Evolutionary conservation across 2,113 vertebrate genomes (phyloP).

Genomic region (Syngnathus floridae): DNA sequence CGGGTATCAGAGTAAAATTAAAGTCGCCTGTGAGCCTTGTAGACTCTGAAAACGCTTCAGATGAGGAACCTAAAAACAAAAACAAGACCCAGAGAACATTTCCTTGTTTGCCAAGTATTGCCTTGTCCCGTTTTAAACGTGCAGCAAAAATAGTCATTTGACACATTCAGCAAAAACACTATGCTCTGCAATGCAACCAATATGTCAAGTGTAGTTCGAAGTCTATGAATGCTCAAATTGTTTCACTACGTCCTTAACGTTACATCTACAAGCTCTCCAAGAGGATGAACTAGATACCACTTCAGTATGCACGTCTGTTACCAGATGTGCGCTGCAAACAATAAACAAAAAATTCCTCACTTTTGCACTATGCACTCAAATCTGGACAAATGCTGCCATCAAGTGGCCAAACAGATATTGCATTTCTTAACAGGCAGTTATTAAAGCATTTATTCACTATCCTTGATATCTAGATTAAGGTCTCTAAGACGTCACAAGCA

Average conservation of each 20-base stretch:
- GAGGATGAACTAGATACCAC: background rate
- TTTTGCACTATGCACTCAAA: background rate
- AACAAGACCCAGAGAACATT: conserved; percentile 1
- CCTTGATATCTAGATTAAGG: background rate
- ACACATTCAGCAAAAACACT: background rate
- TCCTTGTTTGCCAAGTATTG: conserved; percentile 2
- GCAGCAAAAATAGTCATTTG: background rate
- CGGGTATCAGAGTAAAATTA: background rate
- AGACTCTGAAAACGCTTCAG: background rate
- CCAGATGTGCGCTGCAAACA: background rate
- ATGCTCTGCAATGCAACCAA: too few relatives aligned
- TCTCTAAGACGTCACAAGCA: background rate
- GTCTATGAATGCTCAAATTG: background rate
- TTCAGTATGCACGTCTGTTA: background rate
- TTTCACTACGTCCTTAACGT: background rate
- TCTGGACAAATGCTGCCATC: conserved; percentile 22
- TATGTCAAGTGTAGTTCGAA: background rate
- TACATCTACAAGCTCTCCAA: background rate
- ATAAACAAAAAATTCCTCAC: too few relatives aligned
- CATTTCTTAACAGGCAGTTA: background rate
- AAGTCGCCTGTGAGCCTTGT: background rate
- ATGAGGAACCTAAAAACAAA: conserved; percentile 11
- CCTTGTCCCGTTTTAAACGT: background rate
- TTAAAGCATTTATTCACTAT: background rate
- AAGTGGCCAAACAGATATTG: conserved; percentile 17